A percentile compares a stretch with the other conserved stretches of the same genome.
These are phyloP conservation scores for Catharus fuscescens DNA, from an alignment of 2,113 vertebrate species.

Conservation along the genomic window DNA sequence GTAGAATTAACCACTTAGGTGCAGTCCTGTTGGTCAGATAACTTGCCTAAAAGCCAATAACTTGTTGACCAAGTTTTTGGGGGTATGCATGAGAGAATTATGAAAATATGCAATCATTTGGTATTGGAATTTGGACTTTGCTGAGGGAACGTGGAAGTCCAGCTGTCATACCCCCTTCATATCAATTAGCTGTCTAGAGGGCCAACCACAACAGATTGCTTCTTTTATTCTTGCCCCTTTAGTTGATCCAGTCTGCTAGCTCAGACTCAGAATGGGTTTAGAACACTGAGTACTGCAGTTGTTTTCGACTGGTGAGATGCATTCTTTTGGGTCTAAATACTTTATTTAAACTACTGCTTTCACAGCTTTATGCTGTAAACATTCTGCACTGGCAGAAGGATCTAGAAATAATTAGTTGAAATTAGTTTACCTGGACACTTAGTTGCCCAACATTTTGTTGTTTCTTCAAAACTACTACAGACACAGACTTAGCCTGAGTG, in stretches of 20 bases:
- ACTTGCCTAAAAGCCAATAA: background rate
- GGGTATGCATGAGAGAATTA: background rate
- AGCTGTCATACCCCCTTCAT: fast-evolving
- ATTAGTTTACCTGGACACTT: background rate
- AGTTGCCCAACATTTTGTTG: background rate
- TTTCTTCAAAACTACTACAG: background rate
- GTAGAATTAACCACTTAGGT: background rate
- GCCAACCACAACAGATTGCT: background rate
- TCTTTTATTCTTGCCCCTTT: background rate
- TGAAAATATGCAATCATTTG: background rate
- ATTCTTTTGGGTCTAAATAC: background rate
- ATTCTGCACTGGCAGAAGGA: background rate
- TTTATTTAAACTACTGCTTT: background rate
- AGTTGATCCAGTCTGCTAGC: background rate
- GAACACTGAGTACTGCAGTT: background rate
- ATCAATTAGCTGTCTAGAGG: background rate
- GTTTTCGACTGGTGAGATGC: background rate
- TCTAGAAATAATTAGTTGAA: background rate
- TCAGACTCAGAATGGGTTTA: background rate
- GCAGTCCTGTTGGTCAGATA: background rate
- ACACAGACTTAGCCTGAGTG: background rate
- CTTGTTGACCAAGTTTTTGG: background rate
- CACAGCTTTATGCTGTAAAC: background rate
- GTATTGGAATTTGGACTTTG: background rate
- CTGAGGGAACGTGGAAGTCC: background rate